Percentiles rank a stretch among this genome's conserved stretches.
phyloP scores from a whole-genome alignment of 2,888 invertebrate genomes.

The Mayetiola destructor region DNA sequence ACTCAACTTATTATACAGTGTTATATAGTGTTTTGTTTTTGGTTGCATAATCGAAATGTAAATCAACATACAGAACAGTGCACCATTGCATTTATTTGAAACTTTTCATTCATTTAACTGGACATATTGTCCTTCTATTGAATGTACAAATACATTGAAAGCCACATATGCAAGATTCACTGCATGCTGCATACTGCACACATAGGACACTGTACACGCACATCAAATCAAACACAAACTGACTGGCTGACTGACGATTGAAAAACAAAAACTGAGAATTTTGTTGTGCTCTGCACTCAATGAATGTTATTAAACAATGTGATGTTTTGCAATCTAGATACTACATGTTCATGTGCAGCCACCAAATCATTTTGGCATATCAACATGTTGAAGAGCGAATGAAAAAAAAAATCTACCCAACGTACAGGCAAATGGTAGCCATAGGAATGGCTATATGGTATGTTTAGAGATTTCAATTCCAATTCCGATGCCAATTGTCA shows the following conservation, averaged over 20 bases:
- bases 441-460: background rate
- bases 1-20: too few species aligned
- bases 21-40: too few species aligned
- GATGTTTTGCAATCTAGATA: too few species aligned
- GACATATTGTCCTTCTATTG: conserved; percentile 6
- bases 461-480: conserved; percentile 1
- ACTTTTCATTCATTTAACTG: conserved; percentile 10
- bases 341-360: conserved; percentile 9
- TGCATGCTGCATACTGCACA: background rate
- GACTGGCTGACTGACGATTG: background rate
- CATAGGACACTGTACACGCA: background rate
- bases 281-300: too few species aligned
- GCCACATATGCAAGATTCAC: too few species aligned
- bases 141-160: too few species aligned
- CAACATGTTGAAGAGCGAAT: background rate
- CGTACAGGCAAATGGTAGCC: background rate
- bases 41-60: conserved; percentile 3
- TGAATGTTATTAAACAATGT: conserved; percentile 6
- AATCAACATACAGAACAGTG: background rate
- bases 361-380: conserved; percentile 11
- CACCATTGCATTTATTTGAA: background rate
- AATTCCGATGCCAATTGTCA: conserved; percentile 11
- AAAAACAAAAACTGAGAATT: conserved; percentile 2
- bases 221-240: background rate
- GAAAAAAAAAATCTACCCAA: conserved; percentile 1